A percentile compares a stretch with the other conserved stretches of the same genome.
Evolutionary conservation across 1,140 invertebrate species (phyloP).

Genomic region (Chrysopa pallens): DNA sequence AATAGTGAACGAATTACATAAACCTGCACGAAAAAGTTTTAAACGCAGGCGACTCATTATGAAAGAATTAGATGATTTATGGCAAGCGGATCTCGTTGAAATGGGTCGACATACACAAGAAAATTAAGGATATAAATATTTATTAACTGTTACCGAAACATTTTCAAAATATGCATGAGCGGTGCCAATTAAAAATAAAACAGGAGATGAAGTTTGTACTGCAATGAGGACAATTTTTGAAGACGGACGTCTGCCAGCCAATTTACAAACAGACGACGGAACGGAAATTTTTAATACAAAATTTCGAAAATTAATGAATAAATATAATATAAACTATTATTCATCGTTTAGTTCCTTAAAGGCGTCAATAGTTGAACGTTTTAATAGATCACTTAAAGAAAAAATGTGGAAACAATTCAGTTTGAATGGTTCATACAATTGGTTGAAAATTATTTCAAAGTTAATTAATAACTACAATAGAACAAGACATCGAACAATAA

Average conservation of each 20-base stretch:
- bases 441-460: too few relatives aligned
- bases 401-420: conserved; percentile 26
- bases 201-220: conserved; percentile 9
- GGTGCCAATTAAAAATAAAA: conserved; percentile 24
- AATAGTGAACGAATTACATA: conserved; percentile 14
- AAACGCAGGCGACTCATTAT: conserved; percentile 12
- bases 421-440: too few relatives aligned
- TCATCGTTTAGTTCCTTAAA: conserved; percentile 24
- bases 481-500: too few relatives aligned
- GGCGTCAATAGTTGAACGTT: conserved; percentile 25
- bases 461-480: too few relatives aligned
- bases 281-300: conserved; percentile 23
- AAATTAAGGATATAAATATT: conserved; percentile 22
- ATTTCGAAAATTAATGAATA: conserved; percentile 16
- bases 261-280: conserved; percentile 22
- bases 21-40: conserved; percentile 15
- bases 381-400: conserved; percentile 25
- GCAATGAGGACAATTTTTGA: conserved; percentile 14
- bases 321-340: conserved; percentile 23
- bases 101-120: conserved; percentile 13
- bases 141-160: conserved; percentile 24
- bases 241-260: conserved; percentile 13
- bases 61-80: conserved; percentile 17
- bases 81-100: conserved; percentile 19
- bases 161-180: conserved; percentile 25